Evolutionary conservation across 2,113 vertebrate genomes (phyloP), one percentile per base, ranked within the genome.

Genomic region (Lasiurus cinereus): DNA sequence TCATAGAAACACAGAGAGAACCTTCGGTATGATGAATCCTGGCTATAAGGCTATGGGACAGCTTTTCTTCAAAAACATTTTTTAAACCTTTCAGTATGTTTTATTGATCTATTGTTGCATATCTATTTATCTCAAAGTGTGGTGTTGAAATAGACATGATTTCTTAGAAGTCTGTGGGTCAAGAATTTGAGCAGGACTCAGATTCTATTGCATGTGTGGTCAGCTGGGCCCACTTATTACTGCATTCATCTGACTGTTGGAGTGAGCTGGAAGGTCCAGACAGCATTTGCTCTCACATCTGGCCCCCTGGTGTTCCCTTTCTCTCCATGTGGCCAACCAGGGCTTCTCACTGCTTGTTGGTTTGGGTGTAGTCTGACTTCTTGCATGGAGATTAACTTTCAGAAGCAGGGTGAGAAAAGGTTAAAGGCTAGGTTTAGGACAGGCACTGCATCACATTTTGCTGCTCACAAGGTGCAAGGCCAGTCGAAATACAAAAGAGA

Each of bases 1-100:
- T 29, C 5, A 4, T 31, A 31, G 27, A 64, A 69, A 83, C 27
- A 19, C 7, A 1, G 7, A 52, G 33, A 67, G 15, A 46, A 14
- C 4, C 14, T n/a, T 0, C 0, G n/a, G 13, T 33, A 27, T 14
- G 2, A 0, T 6, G 6, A 13, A 8, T 24, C 39, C 36, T 14
- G 15, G 21, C 48, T 64, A 3, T 0, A 2, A 66, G 31, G 29
- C 29, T 21, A 1, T 54, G 43, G 43, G 39, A 22, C 56, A 0
- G 0, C 18, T 89, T 80, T 83, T 36, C 84, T 91, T 79, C 4
- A 12, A 43, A 88, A 72, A n/a, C 2, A 31, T 31, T 27, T 27
- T 5, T 31, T 76, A 76, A 48, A 50, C 18, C 21, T 78, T 46
- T 77, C 27, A 31, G 19, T 62, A 43, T 88, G 31, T 67, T 90